Evolutionary conservation across 2,113 vertebrate species (phyloP).

Genomic region (Amphiprion ocellaris): DNA sequence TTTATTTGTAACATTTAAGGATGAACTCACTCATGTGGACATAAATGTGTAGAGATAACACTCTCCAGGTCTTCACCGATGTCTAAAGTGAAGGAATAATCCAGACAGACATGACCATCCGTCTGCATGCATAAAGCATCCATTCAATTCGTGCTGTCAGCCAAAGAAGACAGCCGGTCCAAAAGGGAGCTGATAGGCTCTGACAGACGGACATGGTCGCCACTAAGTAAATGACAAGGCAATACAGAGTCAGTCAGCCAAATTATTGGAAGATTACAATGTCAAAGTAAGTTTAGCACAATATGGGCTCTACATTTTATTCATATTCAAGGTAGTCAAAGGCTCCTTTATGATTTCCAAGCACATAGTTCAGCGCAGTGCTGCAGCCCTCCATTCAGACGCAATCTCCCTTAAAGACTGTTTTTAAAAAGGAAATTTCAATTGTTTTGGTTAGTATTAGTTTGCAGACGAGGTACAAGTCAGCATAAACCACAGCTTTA

Average conservation of each 20-base stretch:
- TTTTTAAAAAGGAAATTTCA: conserved; percentile 3
- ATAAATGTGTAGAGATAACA: conserved; percentile 28
- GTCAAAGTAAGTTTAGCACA: conserved; percentile 59
- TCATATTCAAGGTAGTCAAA: conserved; percentile 29
- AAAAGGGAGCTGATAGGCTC: conserved; percentile 49
- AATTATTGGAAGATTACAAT: conserved; percentile 68
- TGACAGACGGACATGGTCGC: conserved; percentile 44
- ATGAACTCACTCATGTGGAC: background rate
- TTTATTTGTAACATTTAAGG: conserved; percentile 25
- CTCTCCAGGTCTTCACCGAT: conserved; percentile 17
- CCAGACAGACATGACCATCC: conserved; percentile 47
- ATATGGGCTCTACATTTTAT: conserved; percentile 42
- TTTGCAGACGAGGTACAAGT: background rate
- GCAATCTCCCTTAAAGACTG: conserved; percentile 12
- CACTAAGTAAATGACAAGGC: conserved; percentile 54
- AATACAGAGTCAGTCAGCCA: conserved; percentile 55
- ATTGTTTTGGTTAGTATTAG: conserved; percentile 1
- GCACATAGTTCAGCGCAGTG: conserved; percentile 22
- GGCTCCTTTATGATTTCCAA: conserved; percentile 25
- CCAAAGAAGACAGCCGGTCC: conserved; percentile 47
- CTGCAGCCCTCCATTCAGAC: background rate
- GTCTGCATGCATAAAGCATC: conserved; percentile 55
- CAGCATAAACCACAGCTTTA: background rate
- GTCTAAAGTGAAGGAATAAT: conserved; percentile 41
- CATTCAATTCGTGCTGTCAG: conserved; percentile 52